Evolutionary conservation across 2,888 invertebrate genomes (phyloP).

Genomic region (Acrobasis repandana): DNA sequence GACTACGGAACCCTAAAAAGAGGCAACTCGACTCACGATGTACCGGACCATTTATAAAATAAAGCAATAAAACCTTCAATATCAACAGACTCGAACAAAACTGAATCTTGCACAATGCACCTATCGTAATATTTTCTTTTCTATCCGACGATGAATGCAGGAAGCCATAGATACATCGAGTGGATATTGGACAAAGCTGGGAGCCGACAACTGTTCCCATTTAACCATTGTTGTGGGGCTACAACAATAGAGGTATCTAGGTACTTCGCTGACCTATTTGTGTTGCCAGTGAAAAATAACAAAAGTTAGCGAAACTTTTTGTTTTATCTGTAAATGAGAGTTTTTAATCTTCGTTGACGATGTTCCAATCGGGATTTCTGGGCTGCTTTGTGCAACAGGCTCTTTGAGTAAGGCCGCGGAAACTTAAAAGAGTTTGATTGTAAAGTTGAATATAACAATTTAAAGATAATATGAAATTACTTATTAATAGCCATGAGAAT

Average conservation of each 20-base stretch:
- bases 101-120: slow-evolving; percentile 29
- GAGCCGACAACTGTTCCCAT: slow-evolving; percentile 63
- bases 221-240: slow-evolving; percentile 57
- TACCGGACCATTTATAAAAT: neutral
- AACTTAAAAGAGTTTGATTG: neutral
- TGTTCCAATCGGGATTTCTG: slow-evolving; percentile 17
- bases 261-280: slow-evolving; percentile 50
- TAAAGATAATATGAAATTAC: no score
- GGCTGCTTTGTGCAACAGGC: slow-evolving; percentile 14
- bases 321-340: slow-evolving; percentile 26
- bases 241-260: slow-evolving; percentile 42
- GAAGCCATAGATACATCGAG: slow-evolving; percentile 66
- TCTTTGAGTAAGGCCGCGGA: neutral
- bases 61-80: slow-evolving; percentile 1
- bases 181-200: slow-evolving; percentile 65
- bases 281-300: slow-evolving; percentile 48
- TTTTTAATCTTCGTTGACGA: slow-evolving; percentile 18
- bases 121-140: slow-evolving; percentile 55
- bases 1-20: no score
- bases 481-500: no score
- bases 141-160: slow-evolving; percentile 48
- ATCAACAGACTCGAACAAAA: slow-evolving; percentile 12
- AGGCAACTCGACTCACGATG: no score
- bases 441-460: no score
- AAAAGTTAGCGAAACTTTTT: slow-evolving; percentile 44